Conservation (phyloP, 2,888 invertebrate genomes). For the Andrena hattorfiana region DNA sequence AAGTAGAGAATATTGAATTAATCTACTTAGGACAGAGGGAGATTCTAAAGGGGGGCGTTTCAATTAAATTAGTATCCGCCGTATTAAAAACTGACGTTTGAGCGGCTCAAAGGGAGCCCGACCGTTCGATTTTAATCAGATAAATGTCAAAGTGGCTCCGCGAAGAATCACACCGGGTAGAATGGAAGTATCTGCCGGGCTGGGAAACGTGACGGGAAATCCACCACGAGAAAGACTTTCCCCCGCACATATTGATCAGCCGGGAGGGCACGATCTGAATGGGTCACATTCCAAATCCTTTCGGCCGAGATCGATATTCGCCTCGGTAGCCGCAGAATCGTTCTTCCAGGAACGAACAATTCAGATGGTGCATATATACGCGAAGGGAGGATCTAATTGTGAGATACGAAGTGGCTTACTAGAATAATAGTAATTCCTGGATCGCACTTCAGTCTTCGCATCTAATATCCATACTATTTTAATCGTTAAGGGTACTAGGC, state of each 20-base stretch:
- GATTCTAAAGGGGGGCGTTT: neutral
- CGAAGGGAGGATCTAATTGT: constrained; percentile 50
- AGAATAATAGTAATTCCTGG: constrained; percentile 43
- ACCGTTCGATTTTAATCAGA: constrained; percentile 54
- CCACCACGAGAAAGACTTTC: constrained; percentile 64
- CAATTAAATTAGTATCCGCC: constrained; percentile 29
- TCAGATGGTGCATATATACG: constrained; percentile 1
- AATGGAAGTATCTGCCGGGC: constrained; percentile 60
- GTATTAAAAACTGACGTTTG: constrained; percentile 26
- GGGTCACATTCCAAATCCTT: constrained; percentile 64
- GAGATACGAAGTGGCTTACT: constrained; percentile 28
- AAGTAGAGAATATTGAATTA: neutral
- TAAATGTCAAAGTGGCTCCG: constrained; percentile 44
- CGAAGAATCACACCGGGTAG: constrained; percentile 58
- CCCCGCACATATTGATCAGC: constrained; percentile 69
- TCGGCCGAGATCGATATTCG: constrained; percentile 59
- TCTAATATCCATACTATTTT: too few species aligned
- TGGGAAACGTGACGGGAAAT: constrained; percentile 71
- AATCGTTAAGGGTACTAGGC: too few species aligned
- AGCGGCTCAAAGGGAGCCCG: constrained; percentile 17
- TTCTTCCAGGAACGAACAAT: constrained; percentile 41
- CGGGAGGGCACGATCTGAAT: constrained; percentile 45
- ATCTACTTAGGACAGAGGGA: neutral
- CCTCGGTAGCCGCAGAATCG: constrained; percentile 52
- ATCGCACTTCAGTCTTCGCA: neutral